Conservation (phyloP, 2,888 invertebrate genomes). For the Heteropelma amictum region DNA sequence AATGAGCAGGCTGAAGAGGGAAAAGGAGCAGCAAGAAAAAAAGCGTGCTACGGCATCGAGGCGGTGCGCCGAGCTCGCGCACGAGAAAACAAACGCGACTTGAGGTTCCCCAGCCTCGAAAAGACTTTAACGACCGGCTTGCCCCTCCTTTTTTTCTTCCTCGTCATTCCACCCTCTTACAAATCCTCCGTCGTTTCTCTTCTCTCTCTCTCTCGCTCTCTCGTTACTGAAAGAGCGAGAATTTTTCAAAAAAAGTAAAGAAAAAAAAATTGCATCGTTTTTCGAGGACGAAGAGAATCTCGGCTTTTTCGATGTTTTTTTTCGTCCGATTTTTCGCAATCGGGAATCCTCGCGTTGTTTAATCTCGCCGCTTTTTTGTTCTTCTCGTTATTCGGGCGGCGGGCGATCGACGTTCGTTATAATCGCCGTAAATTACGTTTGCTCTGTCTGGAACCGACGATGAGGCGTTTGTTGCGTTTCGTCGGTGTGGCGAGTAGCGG, state of each 20-base stretch:
- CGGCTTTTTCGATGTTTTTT: too few relatives aligned
- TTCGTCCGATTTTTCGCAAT: slow-evolving; percentile 12
- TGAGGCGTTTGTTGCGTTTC: slow-evolving; percentile 70
- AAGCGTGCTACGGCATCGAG: not conserved
- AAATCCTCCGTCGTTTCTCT: not conserved
- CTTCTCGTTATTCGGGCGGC: not conserved
- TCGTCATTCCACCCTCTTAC: slow-evolving; percentile 7
- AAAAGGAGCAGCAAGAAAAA: not conserved
- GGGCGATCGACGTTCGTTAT: slow-evolving; percentile 54
- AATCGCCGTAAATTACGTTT: slow-evolving; percentile 74
- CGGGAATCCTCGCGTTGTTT: slow-evolving; percentile 39
- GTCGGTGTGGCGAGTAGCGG: slow-evolving; percentile 74
- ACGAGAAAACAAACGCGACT: slow-evolving; percentile 25
- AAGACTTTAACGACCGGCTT: slow-evolving; percentile 37
- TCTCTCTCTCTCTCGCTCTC: not conserved
- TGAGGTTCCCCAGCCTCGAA: not conserved
- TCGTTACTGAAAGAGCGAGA: not conserved
- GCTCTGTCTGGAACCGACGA: slow-evolving; percentile 73
- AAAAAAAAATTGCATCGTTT: too few relatives aligned
- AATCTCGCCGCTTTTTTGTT: slow-evolving; percentile 10
- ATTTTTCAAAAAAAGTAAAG: too few relatives aligned
- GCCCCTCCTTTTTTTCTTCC: slow-evolving; percentile 17
- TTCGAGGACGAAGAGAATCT: too few relatives aligned
- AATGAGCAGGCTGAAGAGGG: not conserved
- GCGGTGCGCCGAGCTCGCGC: slow-evolving; percentile 11